Conservation (phyloP, 2,888 invertebrate species). For the Chydorus sphaericus region DNA sequence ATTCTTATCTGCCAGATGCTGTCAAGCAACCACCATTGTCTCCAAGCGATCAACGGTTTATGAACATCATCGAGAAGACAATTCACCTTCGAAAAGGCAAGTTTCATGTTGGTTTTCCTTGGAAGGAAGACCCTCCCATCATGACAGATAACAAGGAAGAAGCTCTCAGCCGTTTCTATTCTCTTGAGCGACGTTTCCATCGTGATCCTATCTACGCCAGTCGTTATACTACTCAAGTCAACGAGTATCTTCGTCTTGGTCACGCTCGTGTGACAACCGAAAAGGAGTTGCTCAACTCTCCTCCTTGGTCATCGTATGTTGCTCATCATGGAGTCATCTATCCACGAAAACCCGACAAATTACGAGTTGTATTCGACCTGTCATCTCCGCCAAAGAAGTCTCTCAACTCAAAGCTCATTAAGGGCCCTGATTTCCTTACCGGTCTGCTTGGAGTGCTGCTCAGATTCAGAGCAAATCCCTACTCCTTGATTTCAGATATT, state of each 20-base stretch:
- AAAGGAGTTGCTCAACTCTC: background rate
- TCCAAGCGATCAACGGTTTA: too few relatives aligned
- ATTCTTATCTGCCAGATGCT: too few relatives aligned
- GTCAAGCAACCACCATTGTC: too few relatives aligned
- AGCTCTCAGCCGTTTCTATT: too few relatives aligned
- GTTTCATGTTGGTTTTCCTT: too few relatives aligned
- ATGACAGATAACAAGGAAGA: too few relatives aligned
- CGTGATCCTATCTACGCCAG: too few relatives aligned
- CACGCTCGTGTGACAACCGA: background rate
- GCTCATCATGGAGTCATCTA: slow-evolving; percentile 18
- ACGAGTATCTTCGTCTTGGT: slow-evolving; percentile 9
- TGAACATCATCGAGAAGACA: too few relatives aligned
- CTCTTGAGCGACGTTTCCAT: slow-evolving; percentile 10
- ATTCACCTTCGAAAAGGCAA: too few relatives aligned
- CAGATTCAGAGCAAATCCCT: slow-evolving; percentile 13
- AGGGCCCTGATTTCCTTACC: slow-evolving; percentile 14
- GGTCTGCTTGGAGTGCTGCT: slow-evolving; percentile 13
- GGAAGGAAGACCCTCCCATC: too few relatives aligned
- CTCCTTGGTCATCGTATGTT: slow-evolving; percentile 15
- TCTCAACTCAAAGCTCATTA: slow-evolving; percentile 17
- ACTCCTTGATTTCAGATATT: slow-evolving; percentile 17
- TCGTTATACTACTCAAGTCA: slow-evolving; percentile 6
- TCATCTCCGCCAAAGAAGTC: slow-evolving; percentile 15
- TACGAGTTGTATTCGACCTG: slow-evolving; percentile 19
- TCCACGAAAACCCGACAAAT: slow-evolving; percentile 18